Conservation (phyloP, 2,797 vertebrate species). For the Hapalemur alaotrensis region DNA sequence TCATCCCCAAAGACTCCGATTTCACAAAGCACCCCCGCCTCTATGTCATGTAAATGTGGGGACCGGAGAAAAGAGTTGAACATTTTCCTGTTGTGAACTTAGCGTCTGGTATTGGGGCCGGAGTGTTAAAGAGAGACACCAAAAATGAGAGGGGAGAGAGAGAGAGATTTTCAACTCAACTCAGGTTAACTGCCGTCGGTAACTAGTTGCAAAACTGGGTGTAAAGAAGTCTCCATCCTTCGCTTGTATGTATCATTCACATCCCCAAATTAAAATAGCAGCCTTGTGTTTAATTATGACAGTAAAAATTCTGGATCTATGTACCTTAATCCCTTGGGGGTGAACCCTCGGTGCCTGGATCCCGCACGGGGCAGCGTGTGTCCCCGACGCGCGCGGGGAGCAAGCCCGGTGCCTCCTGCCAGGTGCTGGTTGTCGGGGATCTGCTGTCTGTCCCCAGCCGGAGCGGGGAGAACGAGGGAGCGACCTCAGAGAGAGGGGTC, state of each 20-base stretch:
- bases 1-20: neutral
- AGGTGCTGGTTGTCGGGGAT: neutral
- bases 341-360: neutral
- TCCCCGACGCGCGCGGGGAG: neutral
- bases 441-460: neutral
- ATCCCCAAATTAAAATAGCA: neutral
- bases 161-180: neutral
- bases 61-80: neutral
- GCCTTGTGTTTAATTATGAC: neutral
- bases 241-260: neutral
- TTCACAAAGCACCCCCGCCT: neutral
- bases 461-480: fast-evolving
- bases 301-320: neutral
- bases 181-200: neutral
- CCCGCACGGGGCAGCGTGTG: neutral
- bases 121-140: neutral
- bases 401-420: neutral
- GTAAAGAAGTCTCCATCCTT: neutral
- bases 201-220: neutral
- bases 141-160: neutral
- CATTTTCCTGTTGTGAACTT: neutral
- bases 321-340: neutral
- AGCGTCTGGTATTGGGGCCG: neutral
- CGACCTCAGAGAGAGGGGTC: neutral
- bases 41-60: neutral